Conservation (phyloP, 2,888 invertebrate species). For the Sphaerophoria taeniata region DNA sequence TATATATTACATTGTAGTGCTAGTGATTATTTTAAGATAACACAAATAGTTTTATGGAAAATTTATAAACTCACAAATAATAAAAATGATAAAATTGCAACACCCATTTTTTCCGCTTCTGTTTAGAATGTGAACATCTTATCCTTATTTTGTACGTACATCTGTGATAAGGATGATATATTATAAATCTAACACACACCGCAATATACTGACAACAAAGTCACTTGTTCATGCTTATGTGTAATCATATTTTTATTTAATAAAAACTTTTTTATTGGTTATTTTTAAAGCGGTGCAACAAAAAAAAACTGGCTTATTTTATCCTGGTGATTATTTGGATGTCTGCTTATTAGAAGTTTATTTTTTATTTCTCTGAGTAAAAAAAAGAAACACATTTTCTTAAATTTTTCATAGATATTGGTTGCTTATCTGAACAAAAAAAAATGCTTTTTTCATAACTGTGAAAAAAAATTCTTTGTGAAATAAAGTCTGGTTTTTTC, state of each 20-base stretch:
- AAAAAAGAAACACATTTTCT: constrained; percentile 3
- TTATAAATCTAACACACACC: no score
- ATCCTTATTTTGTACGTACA: no score
- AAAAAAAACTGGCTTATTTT: background rate
- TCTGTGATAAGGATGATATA: no score
- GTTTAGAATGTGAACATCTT: no score
- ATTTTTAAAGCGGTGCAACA: background rate
- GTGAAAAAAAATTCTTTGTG: no score
- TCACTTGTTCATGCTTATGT: background rate
- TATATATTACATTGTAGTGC: constrained; percentile 76
- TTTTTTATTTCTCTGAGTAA: background rate
- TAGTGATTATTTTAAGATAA: constrained; percentile 75
- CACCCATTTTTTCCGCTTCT: no score
- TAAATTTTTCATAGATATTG: constrained; percentile 6
- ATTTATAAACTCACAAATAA: no score
- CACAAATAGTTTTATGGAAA: constrained; percentile 18
- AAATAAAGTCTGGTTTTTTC: no score
- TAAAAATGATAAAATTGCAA: no score
- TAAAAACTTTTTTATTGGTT: constrained; percentile 1
- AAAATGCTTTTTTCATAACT: constrained; percentile 21
- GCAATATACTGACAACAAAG: background rate
- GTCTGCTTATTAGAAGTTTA: constrained; percentile 19
- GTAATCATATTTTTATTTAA: background rate
- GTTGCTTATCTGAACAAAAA: background rate
- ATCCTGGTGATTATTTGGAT: background rate